A percentile compares a stretch with the other conserved stretches of the same genome.
These are phyloP conservation scores for Ianthella basta DNA, from an alignment of 37 sponge, comb jelly and placozoan genomes.

Conservation along the genomic window DNA sequence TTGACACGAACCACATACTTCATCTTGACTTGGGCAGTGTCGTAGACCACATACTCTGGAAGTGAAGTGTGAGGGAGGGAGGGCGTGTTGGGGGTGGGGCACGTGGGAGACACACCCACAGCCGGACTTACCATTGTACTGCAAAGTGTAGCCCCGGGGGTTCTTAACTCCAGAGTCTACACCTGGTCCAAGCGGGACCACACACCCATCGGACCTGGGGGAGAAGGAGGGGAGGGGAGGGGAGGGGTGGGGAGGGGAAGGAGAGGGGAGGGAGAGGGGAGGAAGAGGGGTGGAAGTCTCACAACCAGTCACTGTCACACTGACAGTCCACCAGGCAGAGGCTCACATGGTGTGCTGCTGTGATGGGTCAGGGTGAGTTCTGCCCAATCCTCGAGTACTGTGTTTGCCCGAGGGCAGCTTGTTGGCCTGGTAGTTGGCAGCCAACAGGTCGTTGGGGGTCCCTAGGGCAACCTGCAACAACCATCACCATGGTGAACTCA, in stretches of 20 bases:
- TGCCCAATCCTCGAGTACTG: constrained; percentile 85
- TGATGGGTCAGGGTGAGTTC: constrained; percentile 79
- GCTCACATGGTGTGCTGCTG: constrained; percentile 62
- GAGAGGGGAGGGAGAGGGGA: neutral
- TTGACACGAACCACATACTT: constrained; percentile 77
- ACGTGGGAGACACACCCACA: neutral
- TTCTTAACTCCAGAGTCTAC: constrained; percentile 77
- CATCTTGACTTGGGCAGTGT: constrained; percentile 80
- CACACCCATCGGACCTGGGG: constrained; percentile 72
- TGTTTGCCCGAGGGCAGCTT: constrained; percentile 85
- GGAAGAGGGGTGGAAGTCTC: neutral
- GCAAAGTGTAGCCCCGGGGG: constrained; percentile 91
- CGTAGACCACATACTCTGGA: constrained; percentile 76
- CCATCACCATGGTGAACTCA: neutral
- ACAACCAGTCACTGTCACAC: too few species aligned
- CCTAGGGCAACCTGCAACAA: constrained; percentile 72
- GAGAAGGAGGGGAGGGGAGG: neutral
- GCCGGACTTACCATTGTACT: constrained; percentile 83
- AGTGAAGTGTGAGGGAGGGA: neutral
- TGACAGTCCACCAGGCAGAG: neutral
- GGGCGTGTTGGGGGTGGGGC: neutral
- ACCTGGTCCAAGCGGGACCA: constrained; percentile 81
- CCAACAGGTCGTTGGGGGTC: constrained; percentile 77
- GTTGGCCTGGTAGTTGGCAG: constrained; percentile 86
- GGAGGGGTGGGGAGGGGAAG: neutral